Evolutionary conservation across 1,140 invertebrate species (phyloP), one percentile per base, ranked within the genome.

Genomic region (Diachasmimorpha longicaudata): DNA sequence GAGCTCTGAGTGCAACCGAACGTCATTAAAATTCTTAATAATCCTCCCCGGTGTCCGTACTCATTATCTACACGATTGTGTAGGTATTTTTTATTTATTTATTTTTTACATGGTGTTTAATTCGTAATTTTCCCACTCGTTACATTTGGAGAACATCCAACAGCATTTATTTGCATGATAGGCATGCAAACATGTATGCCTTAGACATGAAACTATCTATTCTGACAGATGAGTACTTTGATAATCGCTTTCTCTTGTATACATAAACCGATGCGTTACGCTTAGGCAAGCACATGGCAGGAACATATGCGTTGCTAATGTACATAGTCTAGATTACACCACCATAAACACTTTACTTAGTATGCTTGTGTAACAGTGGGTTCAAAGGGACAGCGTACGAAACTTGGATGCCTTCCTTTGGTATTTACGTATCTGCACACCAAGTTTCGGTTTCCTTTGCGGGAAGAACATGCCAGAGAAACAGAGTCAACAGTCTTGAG

Each of bases 241-340:
- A 63, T 63, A 63, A 63, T 63, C 58, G 58, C 58, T 63, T 63
- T 63, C 58, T 63, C 58, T 23, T 63, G 58, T 63, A 63, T 63
- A 63, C 58, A 63, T 63, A 63, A 63, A 63, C 58, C 58, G 58
- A 63, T 63, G 58, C 58, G 58, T 63, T 63, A 63, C 58, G 58
- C 58, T 63, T 63, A 63, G 21, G 58, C 58, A 63, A 63, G 58
- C 58, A 63, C 58, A 63, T 63, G 58, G 58, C 58, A 63, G 58
- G 23, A 63, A 63, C 58, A 25, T 25, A 63, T 31, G 58, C 23
- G 58, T 63, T 63, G 58, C 58, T 63, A 25, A 63, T 63, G 23
- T 63, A 63, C 58, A 63, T 63, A 25, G 58, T 13, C 19, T 31
- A 63, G 58, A 63, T 63, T 63, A 63, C 58, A 63, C 58, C 58